Conservation (phyloP, 2,113 vertebrate species). For the Forbesichthys agassizii region DNA sequence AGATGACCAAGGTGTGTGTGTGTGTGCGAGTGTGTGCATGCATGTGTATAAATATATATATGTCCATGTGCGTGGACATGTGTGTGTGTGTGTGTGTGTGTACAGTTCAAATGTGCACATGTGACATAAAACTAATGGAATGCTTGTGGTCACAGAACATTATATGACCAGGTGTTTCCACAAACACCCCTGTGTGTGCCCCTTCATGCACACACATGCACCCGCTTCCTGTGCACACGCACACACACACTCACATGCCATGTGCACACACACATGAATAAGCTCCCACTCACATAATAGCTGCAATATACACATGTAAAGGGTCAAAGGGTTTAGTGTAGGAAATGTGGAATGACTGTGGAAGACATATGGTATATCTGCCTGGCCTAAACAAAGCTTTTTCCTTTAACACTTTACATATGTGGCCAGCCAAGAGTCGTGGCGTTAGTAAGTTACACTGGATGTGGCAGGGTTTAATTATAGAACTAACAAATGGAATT, state of each 20-base stretch:
- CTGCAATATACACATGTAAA: conserved; percentile 37
- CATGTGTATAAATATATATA: neutral
- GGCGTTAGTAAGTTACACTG: conserved; percentile 1
- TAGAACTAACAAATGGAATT: neutral
- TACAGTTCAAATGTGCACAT: neutral
- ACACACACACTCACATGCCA: neutral
- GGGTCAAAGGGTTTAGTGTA: conserved; percentile 28
- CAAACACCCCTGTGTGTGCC: neutral
- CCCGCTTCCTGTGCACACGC: neutral
- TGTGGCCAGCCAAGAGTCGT: conserved; percentile 7
- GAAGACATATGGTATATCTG: too few species aligned
- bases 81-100: conserved; percentile 4
- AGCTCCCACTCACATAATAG: conserved; percentile 13
- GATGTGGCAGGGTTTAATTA: conserved; percentile 35
- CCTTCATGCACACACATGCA: neutral
- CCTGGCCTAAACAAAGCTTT: conserved; percentile 12
- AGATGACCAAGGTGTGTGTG: conserved; percentile 4
- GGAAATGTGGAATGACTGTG: neutral
- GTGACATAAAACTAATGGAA: conserved; percentile 32
- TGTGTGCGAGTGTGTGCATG: conserved; percentile 1
- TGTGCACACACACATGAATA: neutral
- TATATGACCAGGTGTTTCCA: conserved; percentile 64
- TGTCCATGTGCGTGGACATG: neutral
- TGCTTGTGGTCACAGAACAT: conserved; percentile 37
- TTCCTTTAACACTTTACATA: conserved; percentile 6